Evolutionary conservation across 2,888 invertebrate species (phyloP), one percentile per base, ranked within the genome.

Genomic region (Peribatodes rhomboidaria): DNA sequence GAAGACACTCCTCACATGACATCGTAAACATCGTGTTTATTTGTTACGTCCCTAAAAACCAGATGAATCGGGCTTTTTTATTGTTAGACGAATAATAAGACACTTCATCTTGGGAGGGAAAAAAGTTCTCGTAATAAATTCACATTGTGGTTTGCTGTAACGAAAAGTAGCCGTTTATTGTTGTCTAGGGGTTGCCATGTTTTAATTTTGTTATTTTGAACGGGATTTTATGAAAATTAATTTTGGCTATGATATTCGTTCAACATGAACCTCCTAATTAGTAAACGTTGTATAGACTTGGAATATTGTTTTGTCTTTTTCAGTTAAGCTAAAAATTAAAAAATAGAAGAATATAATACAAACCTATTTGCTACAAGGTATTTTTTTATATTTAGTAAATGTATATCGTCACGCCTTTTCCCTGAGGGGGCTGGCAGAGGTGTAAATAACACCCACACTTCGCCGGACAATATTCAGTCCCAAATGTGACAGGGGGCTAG

Each of bases 11-110:
- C 83, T 81, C 83, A 84, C 79, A 79, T 70, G 75, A 69, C 71
- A 61, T 83, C 84, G 81, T 86, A 84, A 86, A 84, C 71, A 72
- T 69, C 75, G 68, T 67, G 75, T 79, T 80, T 80, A 79, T 80
- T 77, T 65, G 68, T 68, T 73, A 74, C 77, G 69, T 76, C 65
- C 63, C 54, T 67, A 68, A 74, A 62, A 68, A 71, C 57, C 69
- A 80, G 75, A 79, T 78, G 80, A 81, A 76, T 73, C 66, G 54
- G 61, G 62, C 58, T 70, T 69, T 73, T 75, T 75, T 78, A 67
- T 54, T 61, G 66, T 68, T 72, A 69, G 68, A 64, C 55, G 39
- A 41, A 68, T 68, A 72, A 74, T 73, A 75, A 71, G 71, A 54
- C 65, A 70, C 63, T 68, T 61, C 58, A 53, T 67, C 65, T 60